Evolutionary conservation across 2,113 vertebrate species (phyloP), one percentile per base, ranked within the genome.

Genomic region (Terrapene triunguis): DNA sequence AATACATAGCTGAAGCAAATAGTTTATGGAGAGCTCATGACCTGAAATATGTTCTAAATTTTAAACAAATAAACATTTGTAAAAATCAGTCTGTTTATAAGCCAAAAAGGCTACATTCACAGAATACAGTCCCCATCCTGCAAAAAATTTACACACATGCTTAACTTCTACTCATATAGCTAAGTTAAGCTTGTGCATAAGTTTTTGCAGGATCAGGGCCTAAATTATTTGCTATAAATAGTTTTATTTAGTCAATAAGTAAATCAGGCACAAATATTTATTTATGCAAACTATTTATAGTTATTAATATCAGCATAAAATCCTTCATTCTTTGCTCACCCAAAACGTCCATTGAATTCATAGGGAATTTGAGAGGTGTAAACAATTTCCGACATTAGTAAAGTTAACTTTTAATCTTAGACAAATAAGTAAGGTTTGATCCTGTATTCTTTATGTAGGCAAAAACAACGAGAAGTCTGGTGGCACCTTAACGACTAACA

Each of bases 181-280:
- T 88, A 88, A 90, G 90, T 22, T 76, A 32, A 88, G 88, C 86
- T 95, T 59, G 19, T 21, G 19, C 86, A 14, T 87, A 90, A 88
- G 16, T n/a, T 87, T 94, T 91, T 87, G 13, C 35, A 69, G 35
- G 17, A 69, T 19, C 35, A 38, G 51, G 88, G 22, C 80, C 89
- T 87, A 51, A 90, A 90, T 85, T 94, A 69, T 42, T 87, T 44
- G 44, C 10, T 55, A 55, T 53, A 25, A 88, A 82, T 80, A 65
- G 89, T 74, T 94, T 59, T 24, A 94, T 95, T 55, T 76, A 90
- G 87, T 27, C 32, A 87, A 69, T 69, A 69, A 90, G 84, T 96
- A 92, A 80, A 24, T 12, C 74, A 84, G n/a, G 84, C 84, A 55
- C 25, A 84, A 92, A 78, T 87, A 76, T 80, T 89, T 82, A 44